These are phyloP conservation scores for Semaprochilodus insignis DNA, from an alignment of 2,797 vertebrate genomes.

Conservation along the genomic window DNA sequence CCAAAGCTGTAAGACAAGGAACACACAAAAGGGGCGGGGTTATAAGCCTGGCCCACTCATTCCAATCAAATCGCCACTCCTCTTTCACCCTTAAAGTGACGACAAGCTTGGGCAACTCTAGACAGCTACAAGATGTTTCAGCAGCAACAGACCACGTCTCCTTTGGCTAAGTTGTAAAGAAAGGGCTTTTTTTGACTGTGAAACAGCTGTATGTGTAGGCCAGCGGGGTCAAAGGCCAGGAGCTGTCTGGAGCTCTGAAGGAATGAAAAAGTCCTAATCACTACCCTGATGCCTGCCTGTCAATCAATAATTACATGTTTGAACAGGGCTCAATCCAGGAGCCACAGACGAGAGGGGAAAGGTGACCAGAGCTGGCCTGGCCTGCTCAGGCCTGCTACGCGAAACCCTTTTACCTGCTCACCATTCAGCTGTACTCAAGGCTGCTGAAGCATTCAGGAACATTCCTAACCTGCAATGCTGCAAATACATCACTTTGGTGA, in stretches of 20 bases:
- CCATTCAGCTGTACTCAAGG: conserved; percentile 15
- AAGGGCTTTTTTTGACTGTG: conserved; percentile 60
- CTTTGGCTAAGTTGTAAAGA: conserved; percentile 67
- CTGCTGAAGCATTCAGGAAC: conserved; percentile 40
- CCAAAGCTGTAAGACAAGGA: conserved; percentile 88
- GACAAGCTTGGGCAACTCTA: conserved; percentile 50
- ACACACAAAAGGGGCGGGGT: conserved; percentile 39
- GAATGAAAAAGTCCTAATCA: conserved; percentile 81
- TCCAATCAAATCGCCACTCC: conserved; percentile 23
- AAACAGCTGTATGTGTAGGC: conserved; percentile 81
- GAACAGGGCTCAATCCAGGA: conserved; percentile 64
- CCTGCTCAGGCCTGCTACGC: conserved; percentile 31
- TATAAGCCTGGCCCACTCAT: conserved; percentile 18
- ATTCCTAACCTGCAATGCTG: conserved; percentile 38
- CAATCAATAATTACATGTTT: conserved; percentile 77
- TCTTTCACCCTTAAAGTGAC: conserved; percentile 20
- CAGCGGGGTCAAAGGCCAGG: conserved; percentile 75
- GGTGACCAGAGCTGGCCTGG: conserved; percentile 15
- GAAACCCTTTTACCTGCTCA: conserved; percentile 34
- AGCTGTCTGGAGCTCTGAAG: conserved; percentile 76
- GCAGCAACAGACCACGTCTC: conserved; percentile 57
- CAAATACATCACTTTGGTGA: conserved; percentile 62
- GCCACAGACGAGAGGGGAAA: conserved; percentile 35
- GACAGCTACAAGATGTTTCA: conserved; percentile 12
- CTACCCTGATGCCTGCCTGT: conserved; percentile 75